These are phyloP conservation scores for Pavo muticus DNA, from an alignment of 2,113 vertebrate genomes.

Conservation along the genomic window DNA sequence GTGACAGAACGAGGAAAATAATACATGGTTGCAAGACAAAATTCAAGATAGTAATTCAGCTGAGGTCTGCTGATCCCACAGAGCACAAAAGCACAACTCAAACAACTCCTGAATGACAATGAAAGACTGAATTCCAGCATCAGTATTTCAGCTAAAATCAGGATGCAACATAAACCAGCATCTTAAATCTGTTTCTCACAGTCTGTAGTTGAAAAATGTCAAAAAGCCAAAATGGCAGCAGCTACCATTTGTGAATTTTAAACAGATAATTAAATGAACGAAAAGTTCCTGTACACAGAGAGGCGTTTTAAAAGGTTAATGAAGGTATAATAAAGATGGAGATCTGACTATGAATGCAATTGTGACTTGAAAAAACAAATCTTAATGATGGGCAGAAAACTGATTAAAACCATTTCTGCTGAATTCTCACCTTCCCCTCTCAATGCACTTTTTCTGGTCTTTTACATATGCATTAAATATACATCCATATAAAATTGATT, in stretches of 20 bases:
- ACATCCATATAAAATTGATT: background rate
- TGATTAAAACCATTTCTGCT: constrained; percentile 26
- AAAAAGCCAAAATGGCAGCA: constrained; percentile 56
- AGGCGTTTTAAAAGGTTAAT: constrained; percentile 67
- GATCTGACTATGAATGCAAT: constrained; percentile 20
- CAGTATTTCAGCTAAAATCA: constrained; percentile 36
- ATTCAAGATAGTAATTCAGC: constrained; percentile 50
- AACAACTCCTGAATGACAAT: constrained; percentile 50
- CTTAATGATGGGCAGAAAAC: background rate
- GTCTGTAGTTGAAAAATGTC: constrained; percentile 61
- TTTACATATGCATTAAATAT: background rate
- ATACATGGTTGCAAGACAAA: constrained; percentile 26
- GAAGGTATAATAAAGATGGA: constrained; percentile 61
- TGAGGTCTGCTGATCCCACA: constrained; percentile 42
- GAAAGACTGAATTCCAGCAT: constrained; percentile 4
- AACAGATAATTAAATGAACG: constrained; percentile 42
- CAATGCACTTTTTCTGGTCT: background rate
- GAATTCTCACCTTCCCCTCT: background rate
- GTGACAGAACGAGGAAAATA: constrained; percentile 28
- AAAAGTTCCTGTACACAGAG: constrained; percentile 32
- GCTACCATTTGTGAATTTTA: constrained; percentile 62
- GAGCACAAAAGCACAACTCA: constrained; percentile 39
- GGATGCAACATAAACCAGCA: constrained; percentile 26
- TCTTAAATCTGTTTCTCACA: constrained; percentile 51
- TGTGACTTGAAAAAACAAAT: background rate